Evolutionary conservation across 2,888 invertebrate genomes (phyloP).

Genomic region (Sarcophaga variegata): DNA sequence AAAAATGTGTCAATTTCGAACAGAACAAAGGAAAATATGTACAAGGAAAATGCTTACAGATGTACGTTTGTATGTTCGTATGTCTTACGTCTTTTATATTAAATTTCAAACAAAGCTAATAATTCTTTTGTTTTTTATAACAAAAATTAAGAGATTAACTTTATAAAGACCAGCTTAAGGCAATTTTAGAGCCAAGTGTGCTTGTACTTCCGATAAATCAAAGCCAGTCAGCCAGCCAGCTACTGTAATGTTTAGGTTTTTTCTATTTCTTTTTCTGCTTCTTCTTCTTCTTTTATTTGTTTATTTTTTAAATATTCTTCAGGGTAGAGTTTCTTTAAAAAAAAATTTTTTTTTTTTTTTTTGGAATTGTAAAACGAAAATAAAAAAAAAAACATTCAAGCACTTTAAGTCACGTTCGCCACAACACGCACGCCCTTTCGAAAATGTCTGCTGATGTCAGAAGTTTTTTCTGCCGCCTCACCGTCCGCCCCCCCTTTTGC

Average conservation of each 20-base stretch:
- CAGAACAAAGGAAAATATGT: constrained; percentile 17
- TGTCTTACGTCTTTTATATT: too few relatives aligned
- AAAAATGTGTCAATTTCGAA: constrained; percentile 26
- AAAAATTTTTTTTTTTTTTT: too few relatives aligned
- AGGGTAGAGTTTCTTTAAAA: too few relatives aligned
- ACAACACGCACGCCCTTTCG: constrained; percentile 23
- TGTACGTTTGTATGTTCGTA: neutral
- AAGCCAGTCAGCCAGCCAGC: neutral
- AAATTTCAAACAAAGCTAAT: neutral
- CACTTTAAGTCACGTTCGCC: constrained; percentile 33
- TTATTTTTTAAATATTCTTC: too few relatives aligned
- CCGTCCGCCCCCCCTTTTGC: too few relatives aligned
- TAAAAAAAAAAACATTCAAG: constrained; percentile 1
- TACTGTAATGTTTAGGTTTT: neutral
- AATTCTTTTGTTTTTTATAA: neutral
- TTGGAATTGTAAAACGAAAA: too few relatives aligned
- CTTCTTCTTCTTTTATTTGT: neutral
- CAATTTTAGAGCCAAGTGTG: neutral
- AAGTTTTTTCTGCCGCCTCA: neutral
- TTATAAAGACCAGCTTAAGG: neutral
- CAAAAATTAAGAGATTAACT: neutral
- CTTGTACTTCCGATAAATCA: neutral
- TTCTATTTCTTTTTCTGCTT: neutral
- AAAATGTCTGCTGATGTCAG: constrained; percentile 4
- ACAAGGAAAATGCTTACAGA: neutral